phyloP scores from a whole-genome alignment of 2,888 invertebrate species.

The Melanotus villosus region DNA sequence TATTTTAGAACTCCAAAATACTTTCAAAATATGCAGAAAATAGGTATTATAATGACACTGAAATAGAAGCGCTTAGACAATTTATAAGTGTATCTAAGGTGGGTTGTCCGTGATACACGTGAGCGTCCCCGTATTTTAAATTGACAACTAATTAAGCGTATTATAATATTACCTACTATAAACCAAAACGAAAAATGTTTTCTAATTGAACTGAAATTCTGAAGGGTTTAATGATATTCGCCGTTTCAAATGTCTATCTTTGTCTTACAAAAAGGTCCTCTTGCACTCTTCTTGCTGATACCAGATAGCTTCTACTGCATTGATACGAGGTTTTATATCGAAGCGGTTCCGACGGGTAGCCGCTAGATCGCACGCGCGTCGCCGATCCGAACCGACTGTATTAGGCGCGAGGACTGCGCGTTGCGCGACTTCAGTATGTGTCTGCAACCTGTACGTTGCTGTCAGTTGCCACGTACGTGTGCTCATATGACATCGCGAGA shows the following conservation, averaged over 20 bases:
- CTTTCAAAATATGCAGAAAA: too few species aligned
- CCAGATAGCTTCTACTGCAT: conserved; percentile 37
- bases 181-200: not conserved
- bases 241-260: not conserved
- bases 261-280: not conserved
- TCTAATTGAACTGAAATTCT: not conserved
- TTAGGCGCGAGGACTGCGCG: conserved; percentile 65
- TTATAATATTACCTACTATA: too few species aligned
- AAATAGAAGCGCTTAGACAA: too few species aligned
- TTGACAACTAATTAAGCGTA: too few species aligned
- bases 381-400: conserved; percentile 66
- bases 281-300: conserved; percentile 13
- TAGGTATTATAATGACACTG: too few species aligned
- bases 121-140: too few species aligned
- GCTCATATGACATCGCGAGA: conserved; percentile 63
- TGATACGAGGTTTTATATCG: conserved; percentile 44
- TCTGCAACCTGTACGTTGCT: conserved; percentile 64
- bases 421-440: conserved; percentile 71
- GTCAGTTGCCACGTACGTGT: conserved; percentile 61
- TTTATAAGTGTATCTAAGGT: too few species aligned
- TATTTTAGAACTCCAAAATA: too few species aligned
- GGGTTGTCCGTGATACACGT: too few species aligned
- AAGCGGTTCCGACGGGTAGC: conserved; percentile 58
- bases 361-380: conserved; percentile 73
- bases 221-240: conserved; percentile 10